Base-by-base conservation (phyloP, 2,888 invertebrate genomes). In the Amphiduros pacificus region DNA sequence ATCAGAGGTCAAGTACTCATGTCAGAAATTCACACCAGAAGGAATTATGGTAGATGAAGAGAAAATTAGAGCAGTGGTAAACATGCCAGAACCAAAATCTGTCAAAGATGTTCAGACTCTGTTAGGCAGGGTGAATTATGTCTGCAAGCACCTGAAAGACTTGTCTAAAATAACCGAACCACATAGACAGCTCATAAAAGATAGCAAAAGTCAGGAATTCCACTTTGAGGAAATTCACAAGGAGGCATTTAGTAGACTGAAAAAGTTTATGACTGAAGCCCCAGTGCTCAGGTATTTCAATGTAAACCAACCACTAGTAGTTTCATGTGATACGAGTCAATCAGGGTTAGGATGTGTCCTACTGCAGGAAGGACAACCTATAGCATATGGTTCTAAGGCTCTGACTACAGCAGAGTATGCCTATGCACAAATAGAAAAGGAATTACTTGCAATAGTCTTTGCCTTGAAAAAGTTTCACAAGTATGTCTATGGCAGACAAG, bases 351-450 rank as follows among this genome's bases (percentile, higher is more conserved):
- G 62, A 14, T 32, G 48, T 44, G 59, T 52, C 17, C 17, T 54
- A 3, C 17, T 64, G n/a, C 64, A 48, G 26, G 41, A 51, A 3
- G 32, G 40, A 3, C 50, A 32, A 22, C 61, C 60, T 4, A 26
- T 61, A 28, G 54, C 54, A 17, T 59, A 64, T 40, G 63, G 51
- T 24, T 64, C 60, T 3, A 59, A 49, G 22, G 51, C 63, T 2
- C 40, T 63, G n/a, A 60, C 57, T 9, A 27, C 48, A 14, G 54
- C 64, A 5, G 58, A 64, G 27, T 32, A 29, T n/a, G 55, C 51
- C 3, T 64, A 64, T 53, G 64, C 63, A 2, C 61, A 58, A 50
- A 64, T 64, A 24, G 62, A 64, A 28, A 64, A 64, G 49, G 64
- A 64, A 31, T 29, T 63, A 1, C 29, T 64, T 6, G 61, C 64